Evolutionary conservation across 2,113 vertebrate genomes (phyloP), one percentile per base, ranked within the genome.

Genomic region (Thunnus maccoyii): DNA sequence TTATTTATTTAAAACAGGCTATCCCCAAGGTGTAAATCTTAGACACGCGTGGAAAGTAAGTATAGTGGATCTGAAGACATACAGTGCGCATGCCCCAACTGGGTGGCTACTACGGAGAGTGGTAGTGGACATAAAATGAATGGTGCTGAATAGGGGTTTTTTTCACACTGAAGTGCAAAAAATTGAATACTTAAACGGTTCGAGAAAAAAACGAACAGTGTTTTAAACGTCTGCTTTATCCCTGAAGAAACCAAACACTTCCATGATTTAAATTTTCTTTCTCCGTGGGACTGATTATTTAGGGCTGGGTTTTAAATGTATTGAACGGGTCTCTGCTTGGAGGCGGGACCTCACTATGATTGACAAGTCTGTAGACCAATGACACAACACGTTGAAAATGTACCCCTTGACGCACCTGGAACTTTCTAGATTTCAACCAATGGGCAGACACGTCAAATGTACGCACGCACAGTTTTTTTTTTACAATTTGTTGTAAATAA

Each of bases 401-500:
- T 41, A 78, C 84, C 90, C 76, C 75, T 55, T 86, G 80, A 91
- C 90, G 89, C 77, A 57, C 14, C 5, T 15, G 30, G 74, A 89
- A 88, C 30, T 63, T 80, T 90, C 86, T 89, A 47, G 58, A 94
- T 92, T 84, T 89, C n/a, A 87, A 93, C 95, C 95, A 95, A 95
- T 95, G 64, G 9, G 3, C 32, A 20, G 50, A 16, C 47, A 88
- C 85, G 83, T 83, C 48, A 62, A 18, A 20, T 27, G 20, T 66
- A 88, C 88, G 88, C 81, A 65, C 22, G 20, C 83, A 55, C 20
- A 17, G 17, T 14, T 75, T 57, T 74, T 47, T 72, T 76, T 74
- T 79, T 73, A 80, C 81, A 76, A 83, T 80, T 80, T 76, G 79
- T 94, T 94, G 95, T 96, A 95, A 96, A 96, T 95, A 95, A 91